Evolutionary conservation across 2,113 vertebrate species (phyloP), one percentile per base, ranked within the genome.

Genomic region (Salvelinus alpinus): DNA sequence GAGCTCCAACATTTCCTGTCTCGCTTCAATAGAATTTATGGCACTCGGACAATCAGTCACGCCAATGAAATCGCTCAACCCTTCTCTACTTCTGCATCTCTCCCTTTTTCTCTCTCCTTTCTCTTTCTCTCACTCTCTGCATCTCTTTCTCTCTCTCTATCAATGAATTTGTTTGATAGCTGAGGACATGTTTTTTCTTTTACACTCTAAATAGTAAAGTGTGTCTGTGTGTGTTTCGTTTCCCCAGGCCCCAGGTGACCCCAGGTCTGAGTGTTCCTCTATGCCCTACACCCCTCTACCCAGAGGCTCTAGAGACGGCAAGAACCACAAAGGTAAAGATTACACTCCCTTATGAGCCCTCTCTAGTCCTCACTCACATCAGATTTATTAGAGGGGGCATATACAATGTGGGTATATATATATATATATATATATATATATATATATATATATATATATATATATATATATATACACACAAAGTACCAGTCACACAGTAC

Each of bases 261-360:
- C 65, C 22, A 75, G 47, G 64, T 80, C 78, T 2, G 80, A 82
- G 66, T 88, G 89, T 84, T 85, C 87, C 1, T 81, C 91, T 47
- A 74, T 73, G 64, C 87, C 73, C 13, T 99, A 99, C 79, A 96
- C 96, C 0, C 97, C 97, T 38, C 82, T 99, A 83, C 97, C 97
- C 7, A 85, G 76, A 2, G 96, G 94, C 85, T 95, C 96, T 86
- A 95, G 94, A 79, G 96, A 97, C 18, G 92, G 93, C 84, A 95
- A 88, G 81, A 95, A 94, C 73, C 96, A 98, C 87, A 95, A 91
- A 97, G 97, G 97, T 99, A 93, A 71, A 85, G 22, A 22, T 44
- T 12, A 44, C 9, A 44, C 12, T 54, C 4, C 51, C 51, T 18
- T 18, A 54, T 54, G 51, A 54, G 13, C 51, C 51, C 16, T 18